Conservation (phyloP, 2,888 invertebrate genomes). For the Ornithoptera alexandrae region DNA sequence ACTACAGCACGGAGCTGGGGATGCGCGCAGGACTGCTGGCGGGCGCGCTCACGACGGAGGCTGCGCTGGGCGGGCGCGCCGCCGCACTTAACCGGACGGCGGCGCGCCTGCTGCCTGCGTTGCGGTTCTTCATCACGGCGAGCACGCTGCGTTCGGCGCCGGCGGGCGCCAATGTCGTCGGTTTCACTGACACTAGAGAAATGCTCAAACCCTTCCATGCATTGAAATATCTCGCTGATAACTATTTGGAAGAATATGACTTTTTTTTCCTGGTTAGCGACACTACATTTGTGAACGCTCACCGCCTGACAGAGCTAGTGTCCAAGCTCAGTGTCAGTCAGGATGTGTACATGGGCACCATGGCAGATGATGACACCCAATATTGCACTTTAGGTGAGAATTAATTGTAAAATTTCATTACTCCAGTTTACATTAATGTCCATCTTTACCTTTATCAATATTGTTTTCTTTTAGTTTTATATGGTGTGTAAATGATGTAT, state of each 20-base stretch:
- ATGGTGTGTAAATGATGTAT: too few relatives aligned
- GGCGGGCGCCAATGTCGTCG: conserved; percentile 85
- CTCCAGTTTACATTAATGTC: too few relatives aligned
- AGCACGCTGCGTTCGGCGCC: conserved; percentile 59
- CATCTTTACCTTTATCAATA: too few relatives aligned
- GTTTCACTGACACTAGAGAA: conserved; percentile 89
- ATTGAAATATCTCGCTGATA: conserved; percentile 93
- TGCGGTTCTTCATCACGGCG: conserved; percentile 88
- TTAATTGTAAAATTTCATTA: background rate
- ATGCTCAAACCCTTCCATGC: conserved; percentile 91
- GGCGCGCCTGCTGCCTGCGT: conserved; percentile 90
- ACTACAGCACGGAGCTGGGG: conserved; percentile 96
- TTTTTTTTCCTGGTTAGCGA: conserved; percentile 95
- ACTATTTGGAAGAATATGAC: conserved; percentile 93
- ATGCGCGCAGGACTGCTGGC: conserved; percentile 93
- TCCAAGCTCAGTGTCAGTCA: conserved; percentile 90
- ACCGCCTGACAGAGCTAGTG: conserved; percentile 85
- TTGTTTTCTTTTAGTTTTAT: too few relatives aligned
- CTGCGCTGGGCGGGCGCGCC: conserved; percentile 85
- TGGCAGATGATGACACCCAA: conserved; percentile 78
- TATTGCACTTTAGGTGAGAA: conserved; percentile 85
- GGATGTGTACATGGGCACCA: conserved; percentile 90
- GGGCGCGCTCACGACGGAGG: conserved; percentile 89
- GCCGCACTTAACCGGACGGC: conserved; percentile 94
- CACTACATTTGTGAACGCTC: conserved; percentile 90